Conservation (phyloP, 2,888 invertebrate species). For the Ornithoptera alexandrae region DNA sequence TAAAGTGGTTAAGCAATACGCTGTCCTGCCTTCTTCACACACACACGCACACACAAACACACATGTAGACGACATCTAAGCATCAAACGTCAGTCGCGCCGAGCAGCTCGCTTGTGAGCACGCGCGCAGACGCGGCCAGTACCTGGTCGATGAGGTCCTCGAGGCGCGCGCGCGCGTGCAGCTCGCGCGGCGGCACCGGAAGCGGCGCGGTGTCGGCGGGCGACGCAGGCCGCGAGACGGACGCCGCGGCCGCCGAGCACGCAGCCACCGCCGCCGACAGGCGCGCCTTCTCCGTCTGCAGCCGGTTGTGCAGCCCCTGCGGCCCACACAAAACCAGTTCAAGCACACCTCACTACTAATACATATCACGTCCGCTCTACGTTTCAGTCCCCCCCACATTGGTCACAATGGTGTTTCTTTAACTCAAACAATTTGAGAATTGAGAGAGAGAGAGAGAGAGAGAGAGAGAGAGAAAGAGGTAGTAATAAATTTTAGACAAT, state of each 20-base stretch:
- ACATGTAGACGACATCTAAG: background rate
- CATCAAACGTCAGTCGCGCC: conserved; percentile 9
- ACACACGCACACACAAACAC: background rate
- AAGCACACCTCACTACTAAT: no score
- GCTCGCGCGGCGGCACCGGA: conserved; percentile 90
- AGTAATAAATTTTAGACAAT: no score
- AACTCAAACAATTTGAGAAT: no score
- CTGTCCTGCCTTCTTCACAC: no score
- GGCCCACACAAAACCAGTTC: no score
- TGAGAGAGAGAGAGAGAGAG: no score
- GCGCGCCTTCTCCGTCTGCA: conserved; percentile 93
- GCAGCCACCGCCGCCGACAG: conserved; percentile 93
- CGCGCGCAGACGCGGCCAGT: conserved; percentile 48
- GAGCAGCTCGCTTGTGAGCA: conserved; percentile 52
- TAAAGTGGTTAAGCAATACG: no score
- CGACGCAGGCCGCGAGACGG: conserved; percentile 93
- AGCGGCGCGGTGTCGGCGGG: conserved; percentile 92
- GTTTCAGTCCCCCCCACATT: no score
- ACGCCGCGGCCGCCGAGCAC: conserved; percentile 95
- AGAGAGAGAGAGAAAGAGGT: no score
- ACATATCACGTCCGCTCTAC: no score
- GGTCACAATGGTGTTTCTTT: no score
- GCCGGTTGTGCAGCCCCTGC: conserved; percentile 87
- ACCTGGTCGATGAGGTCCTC: conserved; percentile 97
- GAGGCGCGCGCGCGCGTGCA: conserved; percentile 89